Base-by-base conservation (phyloP, 1,140 invertebrate genomes). In the Magallana ariakensis region DNA sequence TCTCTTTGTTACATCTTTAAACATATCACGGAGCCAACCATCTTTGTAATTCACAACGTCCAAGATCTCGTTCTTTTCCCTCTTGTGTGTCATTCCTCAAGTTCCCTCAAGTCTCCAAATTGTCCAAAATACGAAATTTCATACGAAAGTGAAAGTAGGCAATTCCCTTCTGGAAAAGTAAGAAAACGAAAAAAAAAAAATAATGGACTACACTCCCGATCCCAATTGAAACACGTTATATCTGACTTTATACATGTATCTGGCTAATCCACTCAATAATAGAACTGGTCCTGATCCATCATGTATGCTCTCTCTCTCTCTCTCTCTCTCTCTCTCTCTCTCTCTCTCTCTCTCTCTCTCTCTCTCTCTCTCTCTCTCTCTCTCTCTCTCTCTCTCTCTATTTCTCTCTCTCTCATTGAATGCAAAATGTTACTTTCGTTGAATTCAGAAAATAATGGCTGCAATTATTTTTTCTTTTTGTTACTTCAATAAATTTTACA, bases 1-100 rank as follows among this genome's bases (percentile, higher is more conserved):
- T 81, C 96, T 96, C 94, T 97, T 97, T 86, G 96, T 86, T n/a
- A 91, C 80, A 87, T 91, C 90, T n/a, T 87, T 88, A 46, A 91
- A 53, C 16, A 88, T 33, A 46, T 87, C 81, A 13, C 85, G 58
- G 19, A 89, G 16, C 82, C 75, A 88, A 57, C 46, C 80, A 22
- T 84, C 82, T 70, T 83, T 33, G 15, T 75, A 75, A 4, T 87
- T 22, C 13, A 87, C 82, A 26, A 91, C 13, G 56, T 90, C 89
- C 22, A 91, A 26, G 11, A 91, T 60, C 60, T 90, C 90, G 80
- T 87, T 87, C 33, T 83, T 83, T 16, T 89, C 87, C 58, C 88
- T 85, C 33, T 85, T 66, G 6, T 86, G 81, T 26, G 83, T 33
- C 58, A 70, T 81, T 53, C 53, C 16, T 62, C 7, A n/a, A n/a